Base-by-base conservation (phyloP, 2,888 invertebrate genomes). In the Drosophila ustulata region DNA sequence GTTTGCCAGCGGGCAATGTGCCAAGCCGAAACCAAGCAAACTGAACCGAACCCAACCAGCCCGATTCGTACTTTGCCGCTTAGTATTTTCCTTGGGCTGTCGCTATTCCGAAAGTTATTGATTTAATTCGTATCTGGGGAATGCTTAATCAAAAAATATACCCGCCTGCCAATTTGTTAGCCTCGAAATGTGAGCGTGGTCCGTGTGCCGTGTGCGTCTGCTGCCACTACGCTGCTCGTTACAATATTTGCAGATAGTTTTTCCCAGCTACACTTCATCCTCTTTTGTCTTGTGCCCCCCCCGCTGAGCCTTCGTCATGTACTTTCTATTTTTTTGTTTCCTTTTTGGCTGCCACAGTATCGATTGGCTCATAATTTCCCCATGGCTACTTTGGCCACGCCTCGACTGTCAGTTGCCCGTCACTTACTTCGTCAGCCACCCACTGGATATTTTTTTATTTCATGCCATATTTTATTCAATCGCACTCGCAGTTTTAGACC, bases 61-160 rank as follows among this genome's bases (percentile, higher is more conserved):
- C n/a, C 37, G 37, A 37, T n/a, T 37, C 34, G 34, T 3, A n/a
- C n/a, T 4, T 18, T 51, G 25, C 46, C 59, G 70, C 55, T 76
- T 70, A 70, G 77, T 70, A 77, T 77, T 73, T 51, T 30, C 55
- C 59, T 51, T 56, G 70, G 74, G 46, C 73, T 64, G 73, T 69
- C 75, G 59, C 59, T 61, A 23, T 49, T 51, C 67, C 75, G 66
- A 85, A 82, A 80, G 73, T 85, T 85, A 87, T 85, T 85, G 84
- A 85, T 85, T 85, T 85, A 85, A 85, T 87, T 87, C 77, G 85
- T 85, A 79, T 87, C 84, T 80, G 77, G 84, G 84, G 85, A 85
- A 87, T 76, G 88, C 84, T 87, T 85, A 85, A 84, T 85, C 84
- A 85, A 85, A 85, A 87, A 72, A 79, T 79, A 71, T 66, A 72